A percentile compares a stretch with the other conserved stretches of the same genome.
These are phyloP conservation scores for Temnothorax rugatulus DNA, from an alignment of 2,888 invertebrate species.

Conservation along the genomic window DNA sequence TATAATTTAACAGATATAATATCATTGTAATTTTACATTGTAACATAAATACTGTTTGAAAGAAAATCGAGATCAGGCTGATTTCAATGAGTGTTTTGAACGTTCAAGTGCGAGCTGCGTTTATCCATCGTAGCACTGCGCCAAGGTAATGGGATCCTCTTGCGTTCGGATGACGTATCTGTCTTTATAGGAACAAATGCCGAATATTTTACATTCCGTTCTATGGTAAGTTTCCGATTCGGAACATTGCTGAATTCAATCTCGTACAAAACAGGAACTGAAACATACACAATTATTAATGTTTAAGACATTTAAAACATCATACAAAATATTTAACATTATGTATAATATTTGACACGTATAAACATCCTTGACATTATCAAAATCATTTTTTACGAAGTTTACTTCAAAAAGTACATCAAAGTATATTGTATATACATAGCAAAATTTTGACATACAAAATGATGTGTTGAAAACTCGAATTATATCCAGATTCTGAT, in stretches of 20 bases:
- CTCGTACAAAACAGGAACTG: constrained; percentile 2
- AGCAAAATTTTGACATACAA: not conserved
- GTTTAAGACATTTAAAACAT: not conserved
- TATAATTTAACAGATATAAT: not conserved
- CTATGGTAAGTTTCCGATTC: not conserved
- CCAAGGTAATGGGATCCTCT: constrained; percentile 2
- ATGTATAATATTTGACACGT: not conserved
- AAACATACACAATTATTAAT: constrained; percentile 12
- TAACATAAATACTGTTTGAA: not conserved
- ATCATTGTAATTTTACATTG: not conserved
- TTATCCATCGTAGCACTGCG: constrained; percentile 33
- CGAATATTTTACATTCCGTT: constrained; percentile 41
- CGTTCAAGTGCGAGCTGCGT: not conserved
- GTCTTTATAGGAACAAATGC: constrained; percentile 28
- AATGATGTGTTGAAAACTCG: not conserved
- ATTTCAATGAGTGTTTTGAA: constrained; percentile 26
- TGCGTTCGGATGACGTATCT: not conserved
- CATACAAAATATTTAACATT: too few relatives aligned
- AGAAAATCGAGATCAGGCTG: not conserved
- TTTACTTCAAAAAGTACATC: constrained; percentile 25
- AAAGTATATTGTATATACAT: not conserved
- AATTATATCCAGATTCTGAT: not conserved
- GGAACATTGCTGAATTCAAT: not conserved
- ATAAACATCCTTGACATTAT: not conserved
- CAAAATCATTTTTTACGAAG: not conserved